phyloP scores from a whole-genome alignment of 2,797 vertebrate genomes.

The Delichon dasypus region DNA sequence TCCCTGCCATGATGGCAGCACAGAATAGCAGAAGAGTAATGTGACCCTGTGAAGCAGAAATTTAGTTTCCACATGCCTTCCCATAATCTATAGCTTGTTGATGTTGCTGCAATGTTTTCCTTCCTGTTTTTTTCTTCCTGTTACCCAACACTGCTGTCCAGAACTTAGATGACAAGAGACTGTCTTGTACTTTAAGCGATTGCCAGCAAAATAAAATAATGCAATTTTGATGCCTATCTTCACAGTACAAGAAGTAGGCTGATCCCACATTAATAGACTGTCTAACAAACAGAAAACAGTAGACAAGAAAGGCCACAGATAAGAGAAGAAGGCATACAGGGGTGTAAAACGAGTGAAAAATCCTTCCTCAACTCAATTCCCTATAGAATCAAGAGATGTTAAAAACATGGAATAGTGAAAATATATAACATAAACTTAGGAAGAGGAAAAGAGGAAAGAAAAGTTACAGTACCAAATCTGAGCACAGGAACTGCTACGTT shows the following conservation, averaged over 20 bases:
- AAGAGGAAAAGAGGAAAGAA: background rate
- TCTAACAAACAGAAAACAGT: background rate
- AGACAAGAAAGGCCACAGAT: background rate
- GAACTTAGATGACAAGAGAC: background rate
- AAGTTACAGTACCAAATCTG: background rate
- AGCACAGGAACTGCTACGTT: rapidly evolving
- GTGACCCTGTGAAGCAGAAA: background rate
- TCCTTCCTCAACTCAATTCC: background rate
- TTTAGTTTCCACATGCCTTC: background rate
- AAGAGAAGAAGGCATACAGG: background rate
- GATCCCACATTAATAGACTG: background rate
- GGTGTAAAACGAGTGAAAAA: background rate
- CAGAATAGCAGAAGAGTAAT: background rate
- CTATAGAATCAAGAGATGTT: background rate
- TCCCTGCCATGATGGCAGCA: background rate
- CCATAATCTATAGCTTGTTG: background rate
- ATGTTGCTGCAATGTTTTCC: background rate
- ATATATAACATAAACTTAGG: background rate
- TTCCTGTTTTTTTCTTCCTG: slow-evolving; percentile 11
- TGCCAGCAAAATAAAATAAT: background rate
- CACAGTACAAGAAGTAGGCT: background rate
- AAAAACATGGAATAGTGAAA: background rate
- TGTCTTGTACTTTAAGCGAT: background rate
- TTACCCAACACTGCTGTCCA: background rate
- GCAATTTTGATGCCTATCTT: background rate